These are phyloP conservation scores for Leucoraja ocellata DNA, from an alignment of 2,797 vertebrate species.

Conservation along the genomic window DNA sequence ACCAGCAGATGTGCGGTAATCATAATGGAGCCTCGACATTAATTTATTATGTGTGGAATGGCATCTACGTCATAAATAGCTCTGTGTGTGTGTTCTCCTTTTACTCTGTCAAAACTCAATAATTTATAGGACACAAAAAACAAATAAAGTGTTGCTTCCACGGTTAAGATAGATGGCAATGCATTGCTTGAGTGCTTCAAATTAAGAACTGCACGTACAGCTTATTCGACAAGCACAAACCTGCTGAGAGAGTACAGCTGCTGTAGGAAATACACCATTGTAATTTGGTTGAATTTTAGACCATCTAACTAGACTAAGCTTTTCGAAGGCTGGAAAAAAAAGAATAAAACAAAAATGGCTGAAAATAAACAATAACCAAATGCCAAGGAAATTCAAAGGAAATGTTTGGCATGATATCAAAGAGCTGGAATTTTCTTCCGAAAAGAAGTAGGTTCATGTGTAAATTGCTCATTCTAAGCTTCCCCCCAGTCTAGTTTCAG, in stretches of 20 bases:
- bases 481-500: no score
- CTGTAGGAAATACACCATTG: background rate
- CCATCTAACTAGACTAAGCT: background rate
- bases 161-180: constrained; percentile 18
- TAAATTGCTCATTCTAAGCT: no score
- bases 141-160: constrained; percentile 19
- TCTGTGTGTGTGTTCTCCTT: background rate
- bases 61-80: constrained; percentile 5
- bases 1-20: background rate
- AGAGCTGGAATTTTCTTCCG: no score
- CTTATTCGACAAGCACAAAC: background rate
- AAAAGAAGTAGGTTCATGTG: no score
- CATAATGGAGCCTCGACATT: background rate
- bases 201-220: constrained; percentile 19
- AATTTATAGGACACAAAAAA: background rate
- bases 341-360: background rate
- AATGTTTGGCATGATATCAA: no score
- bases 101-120: constrained; percentile 33
- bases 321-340: background rate
- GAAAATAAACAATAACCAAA: background rate
- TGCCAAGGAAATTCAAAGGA: background rate
- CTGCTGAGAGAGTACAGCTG: background rate
- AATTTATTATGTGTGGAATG: constrained; percentile 23
- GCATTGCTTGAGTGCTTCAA: constrained; percentile 34
- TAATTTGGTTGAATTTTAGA: background rate